Evolutionary conservation across 1,140 invertebrate species (phyloP).

Genomic region (Drosophila guanche): DNA sequence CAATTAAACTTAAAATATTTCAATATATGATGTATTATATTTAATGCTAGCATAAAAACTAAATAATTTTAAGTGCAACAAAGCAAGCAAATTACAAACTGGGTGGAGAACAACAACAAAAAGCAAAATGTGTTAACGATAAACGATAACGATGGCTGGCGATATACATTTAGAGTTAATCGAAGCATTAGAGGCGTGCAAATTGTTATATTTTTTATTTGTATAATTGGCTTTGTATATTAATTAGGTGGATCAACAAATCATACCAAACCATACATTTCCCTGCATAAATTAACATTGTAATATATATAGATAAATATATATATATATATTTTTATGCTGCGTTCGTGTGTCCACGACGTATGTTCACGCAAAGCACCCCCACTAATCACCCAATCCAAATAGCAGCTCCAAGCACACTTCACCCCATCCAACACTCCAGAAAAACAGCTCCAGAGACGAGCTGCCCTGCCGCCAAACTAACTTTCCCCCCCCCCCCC

Average conservation of each 20-base stretch:
- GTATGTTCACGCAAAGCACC: too few species aligned
- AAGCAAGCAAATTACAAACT: slow-evolving; percentile 75
- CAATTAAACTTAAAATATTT: slow-evolving; percentile 46
- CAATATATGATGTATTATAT: slow-evolving; percentile 66
- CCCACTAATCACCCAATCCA: too few species aligned
- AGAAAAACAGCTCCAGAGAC: neutral
- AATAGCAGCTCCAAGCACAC: too few species aligned
- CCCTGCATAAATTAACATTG: slow-evolving; percentile 3
- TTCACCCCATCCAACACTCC: too few species aligned
- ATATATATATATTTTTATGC: neutral
- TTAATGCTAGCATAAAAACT: slow-evolving; percentile 58
- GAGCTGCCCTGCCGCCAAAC: neutral
- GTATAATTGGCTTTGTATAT: slow-evolving; percentile 74
- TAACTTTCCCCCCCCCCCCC: neutral
- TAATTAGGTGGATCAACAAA: slow-evolving; percentile 37
- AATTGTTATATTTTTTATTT: slow-evolving; percentile 53
- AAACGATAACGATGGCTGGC: slow-evolving; percentile 42
- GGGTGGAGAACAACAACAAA: slow-evolving; percentile 71
- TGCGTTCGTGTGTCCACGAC: slow-evolving; percentile 36
- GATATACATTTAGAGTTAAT: slow-evolving; percentile 33
- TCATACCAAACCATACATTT: slow-evolving; percentile 23
- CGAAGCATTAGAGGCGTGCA: slow-evolving; percentile 33
- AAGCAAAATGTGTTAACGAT: slow-evolving; percentile 32
- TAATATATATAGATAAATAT: too few species aligned
- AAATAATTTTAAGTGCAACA: slow-evolving; percentile 75